Evolutionary conservation across 37 sponge, comb jelly and placozoan genomes (phyloP).

Genomic region (Cliona cf. orientalis): DNA sequence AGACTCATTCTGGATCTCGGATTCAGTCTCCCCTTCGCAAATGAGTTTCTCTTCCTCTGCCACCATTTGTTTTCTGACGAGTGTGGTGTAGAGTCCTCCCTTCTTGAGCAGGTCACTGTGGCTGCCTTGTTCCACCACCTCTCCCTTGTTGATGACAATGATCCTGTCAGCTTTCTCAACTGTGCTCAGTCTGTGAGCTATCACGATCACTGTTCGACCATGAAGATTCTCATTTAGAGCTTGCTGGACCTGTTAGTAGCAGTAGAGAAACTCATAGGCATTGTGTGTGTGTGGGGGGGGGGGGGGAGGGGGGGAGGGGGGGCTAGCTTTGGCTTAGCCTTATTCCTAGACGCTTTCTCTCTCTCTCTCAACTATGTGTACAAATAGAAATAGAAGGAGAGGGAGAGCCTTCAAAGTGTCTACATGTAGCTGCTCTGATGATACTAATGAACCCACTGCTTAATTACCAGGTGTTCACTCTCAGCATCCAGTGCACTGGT

Average conservation of each 20-base stretch:
- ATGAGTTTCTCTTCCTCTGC: neutral
- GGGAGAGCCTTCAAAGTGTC: too few relatives aligned
- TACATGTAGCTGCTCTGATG: too few relatives aligned
- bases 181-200: conserved; percentile 62
- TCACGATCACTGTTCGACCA: conserved; percentile 33
- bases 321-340: too few relatives aligned
- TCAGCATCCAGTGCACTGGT: conserved; percentile 64
- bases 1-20: too few relatives aligned
- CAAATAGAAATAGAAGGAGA: too few relatives aligned
- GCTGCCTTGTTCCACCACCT: conserved; percentile 32
- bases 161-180: conserved; percentile 50
- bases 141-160: conserved; percentile 40
- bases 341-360: too few relatives aligned
- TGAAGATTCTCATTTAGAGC: conserved; percentile 11
- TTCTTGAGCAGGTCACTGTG: conserved; percentile 19
- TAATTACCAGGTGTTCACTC: conserved; percentile 56
- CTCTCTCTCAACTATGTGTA: too few relatives aligned
- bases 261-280: too few relatives aligned
- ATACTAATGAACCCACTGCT: too few relatives aligned
- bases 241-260: conserved; percentile 57
- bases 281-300: too few relatives aligned
- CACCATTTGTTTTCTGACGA: conserved; percentile 39
- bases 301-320: too few relatives aligned
- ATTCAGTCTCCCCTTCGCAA: too few relatives aligned
- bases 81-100: conserved; percentile 34